Conservation (phyloP, 2,888 invertebrate species). For the Sarcophaga carnaria region DNA sequence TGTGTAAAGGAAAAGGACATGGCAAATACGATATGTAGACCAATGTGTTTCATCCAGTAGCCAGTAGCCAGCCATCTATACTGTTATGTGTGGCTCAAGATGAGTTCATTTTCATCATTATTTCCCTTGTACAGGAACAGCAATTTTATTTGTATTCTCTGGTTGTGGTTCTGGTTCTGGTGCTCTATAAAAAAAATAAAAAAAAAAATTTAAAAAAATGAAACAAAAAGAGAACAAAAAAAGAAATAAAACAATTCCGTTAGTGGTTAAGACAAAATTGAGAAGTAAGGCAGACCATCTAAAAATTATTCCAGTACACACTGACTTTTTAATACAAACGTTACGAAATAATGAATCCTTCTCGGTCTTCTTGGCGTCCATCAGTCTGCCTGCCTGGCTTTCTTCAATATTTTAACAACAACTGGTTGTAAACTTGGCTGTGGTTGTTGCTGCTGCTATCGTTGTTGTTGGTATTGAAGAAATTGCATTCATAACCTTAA, state of each 20-base stretch:
- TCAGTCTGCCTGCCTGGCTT: background rate
- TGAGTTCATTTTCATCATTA: slow-evolving; percentile 43
- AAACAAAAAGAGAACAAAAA: background rate
- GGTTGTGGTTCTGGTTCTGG: background rate
- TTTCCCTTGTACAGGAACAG: slow-evolving; percentile 16
- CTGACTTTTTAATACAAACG: background rate
- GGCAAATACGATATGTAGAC: background rate
- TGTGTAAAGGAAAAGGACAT: too few relatives aligned
- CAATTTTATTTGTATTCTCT: background rate
- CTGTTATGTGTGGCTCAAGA: slow-evolving; percentile 7
- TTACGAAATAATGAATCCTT: background rate
- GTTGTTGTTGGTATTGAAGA: background rate
- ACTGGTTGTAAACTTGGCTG: background rate
- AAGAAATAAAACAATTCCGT: background rate
- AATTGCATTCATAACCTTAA: background rate
- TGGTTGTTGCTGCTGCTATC: background rate
- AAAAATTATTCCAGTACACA: slow-evolving; percentile 11
- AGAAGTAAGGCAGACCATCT: background rate
- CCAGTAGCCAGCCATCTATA: background rate
- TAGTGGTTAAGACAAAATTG: slow-evolving; percentile 23
- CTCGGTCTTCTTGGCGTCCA: background rate
- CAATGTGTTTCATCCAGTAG: background rate
- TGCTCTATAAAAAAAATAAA: too few relatives aligned
- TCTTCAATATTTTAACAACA: background rate
- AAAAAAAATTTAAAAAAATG: background rate